Evolutionary conservation across 2,888 invertebrate species (phyloP), one percentile per base, ranked within the genome.

Genomic region (Phragmatobia fuliginosa): DNA sequence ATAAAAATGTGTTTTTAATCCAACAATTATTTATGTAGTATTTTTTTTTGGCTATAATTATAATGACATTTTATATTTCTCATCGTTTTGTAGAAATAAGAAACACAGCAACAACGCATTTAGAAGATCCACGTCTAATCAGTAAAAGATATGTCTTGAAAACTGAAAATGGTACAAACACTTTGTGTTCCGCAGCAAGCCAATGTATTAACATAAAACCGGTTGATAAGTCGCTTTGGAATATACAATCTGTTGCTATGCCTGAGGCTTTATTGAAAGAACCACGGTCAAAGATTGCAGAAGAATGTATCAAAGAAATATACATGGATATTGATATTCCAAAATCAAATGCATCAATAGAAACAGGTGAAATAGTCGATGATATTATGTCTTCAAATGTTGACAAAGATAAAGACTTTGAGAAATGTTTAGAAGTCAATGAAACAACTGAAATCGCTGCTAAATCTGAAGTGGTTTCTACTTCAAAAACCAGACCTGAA

Each of bases 71-170:
- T 45, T 25, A 25, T 18, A 38, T 6, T 62, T 45, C 10, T 10
- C 8, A 28, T 67, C 63, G 52, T 76, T 68, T 92, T 90, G 52
- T 85, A 94, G 94, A 93, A 90, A 92, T 93, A 63, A 90, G 76
- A 81, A 68, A 78, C 38, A 89, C 85, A 41, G 86, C 91, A 67
- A 74, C 77, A 63, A 79, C 76, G 33, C 78, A 86, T 14, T 80
- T 90, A 31, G 92, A 91, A 62, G 94, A 94, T 76, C 94, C 94
- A 11, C 88, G 94, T 80, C 69, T 85, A 59, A 79, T 78, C 28
- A 92, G 90, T 82, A 87, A 84, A 52, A 91, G 85, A 70, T 94
- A 94, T 83, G 56, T 86, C 41, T 45, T 90, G 62, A 79, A 82
- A 68, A 83, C 74, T 52, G 79, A 86, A 69, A 83, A 85, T 74